phyloP scores from a whole-genome alignment of 2,888 invertebrate species.

The Hetaerina titia region DNA sequence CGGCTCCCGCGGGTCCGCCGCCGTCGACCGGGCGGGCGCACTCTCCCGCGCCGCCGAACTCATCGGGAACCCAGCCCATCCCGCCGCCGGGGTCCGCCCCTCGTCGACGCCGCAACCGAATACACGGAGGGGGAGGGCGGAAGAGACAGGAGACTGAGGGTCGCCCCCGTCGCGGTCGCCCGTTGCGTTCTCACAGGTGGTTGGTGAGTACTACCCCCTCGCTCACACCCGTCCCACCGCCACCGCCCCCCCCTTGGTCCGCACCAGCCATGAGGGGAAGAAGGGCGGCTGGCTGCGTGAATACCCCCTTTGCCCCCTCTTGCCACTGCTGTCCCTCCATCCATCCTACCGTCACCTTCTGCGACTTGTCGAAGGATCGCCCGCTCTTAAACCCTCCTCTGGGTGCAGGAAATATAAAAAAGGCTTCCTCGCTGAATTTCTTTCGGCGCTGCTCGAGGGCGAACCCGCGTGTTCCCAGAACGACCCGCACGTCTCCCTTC shows the following conservation, averaged over 20 bases:
- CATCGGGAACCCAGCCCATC: neutral
- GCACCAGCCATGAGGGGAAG: neutral
- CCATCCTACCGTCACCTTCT: neutral
- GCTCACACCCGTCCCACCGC: neutral
- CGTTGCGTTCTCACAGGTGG: constrained; percentile 62
- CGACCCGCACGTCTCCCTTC: neutral
- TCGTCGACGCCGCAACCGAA: too few species aligned
- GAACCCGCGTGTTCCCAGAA: neutral
- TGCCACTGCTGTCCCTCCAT: neutral
- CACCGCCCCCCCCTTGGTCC: neutral
- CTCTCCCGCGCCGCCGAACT: neutral
- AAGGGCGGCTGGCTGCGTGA: neutral
- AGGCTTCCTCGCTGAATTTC: too few species aligned
- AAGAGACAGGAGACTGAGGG: neutral
- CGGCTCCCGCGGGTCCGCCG: neutral
- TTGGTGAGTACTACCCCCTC: constrained; percentile 54
- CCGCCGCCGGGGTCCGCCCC: neutral
- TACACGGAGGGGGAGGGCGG: neutral
- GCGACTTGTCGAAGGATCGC: neutral
- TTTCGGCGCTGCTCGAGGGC: too few species aligned
- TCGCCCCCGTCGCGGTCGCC: constrained; percentile 7
- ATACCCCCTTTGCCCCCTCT: neutral
- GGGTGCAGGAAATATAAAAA: too few species aligned
- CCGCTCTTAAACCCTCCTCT: too few species aligned
- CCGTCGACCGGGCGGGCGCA: neutral